phyloP scores from a whole-genome alignment of 1,140 invertebrate genomes.

The Drosophila pseudoobscura region DNA sequence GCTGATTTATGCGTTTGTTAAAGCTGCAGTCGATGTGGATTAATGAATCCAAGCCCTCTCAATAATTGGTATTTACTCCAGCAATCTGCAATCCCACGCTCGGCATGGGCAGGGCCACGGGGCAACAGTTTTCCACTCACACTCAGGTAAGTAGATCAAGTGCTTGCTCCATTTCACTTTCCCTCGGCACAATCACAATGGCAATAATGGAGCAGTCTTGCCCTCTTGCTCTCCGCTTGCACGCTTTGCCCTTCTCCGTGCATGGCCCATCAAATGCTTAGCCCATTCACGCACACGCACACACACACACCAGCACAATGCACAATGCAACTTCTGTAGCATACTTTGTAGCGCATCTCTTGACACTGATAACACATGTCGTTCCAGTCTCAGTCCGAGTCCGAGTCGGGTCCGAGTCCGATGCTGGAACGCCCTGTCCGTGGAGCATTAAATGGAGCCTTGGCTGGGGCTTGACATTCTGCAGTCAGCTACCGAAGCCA shows the following conservation, averaged over 20 bases:
- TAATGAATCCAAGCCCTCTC: conserved; percentile 2
- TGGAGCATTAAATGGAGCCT: not conserved
- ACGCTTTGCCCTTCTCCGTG: conserved; percentile 7
- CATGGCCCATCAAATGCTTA: conserved; percentile 45
- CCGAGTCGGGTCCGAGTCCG: too few relatives aligned
- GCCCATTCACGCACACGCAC: conserved; percentile 37
- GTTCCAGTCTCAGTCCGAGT: conserved; percentile 18
- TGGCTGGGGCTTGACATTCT: conserved; percentile 52
- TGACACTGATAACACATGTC: conserved; percentile 80
- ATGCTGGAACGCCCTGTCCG: too few relatives aligned
- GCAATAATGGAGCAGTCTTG: conserved; percentile 44
- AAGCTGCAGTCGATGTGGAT: not conserved
- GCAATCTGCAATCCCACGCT: too few relatives aligned
- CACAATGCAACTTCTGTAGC: conserved; percentile 66
- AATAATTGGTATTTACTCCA: conserved; percentile 4
- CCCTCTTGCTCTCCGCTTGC: conserved; percentile 10
- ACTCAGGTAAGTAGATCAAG: conserved; percentile 49
- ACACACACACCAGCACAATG: not conserved
- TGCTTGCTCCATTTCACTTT: conserved; percentile 50
- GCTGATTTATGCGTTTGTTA: conserved; percentile 42
- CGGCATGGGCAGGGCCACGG: not conserved
- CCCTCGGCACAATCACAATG: conserved; percentile 36
- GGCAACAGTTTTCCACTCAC: conserved; percentile 21
- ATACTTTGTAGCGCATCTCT: conserved; percentile 71
- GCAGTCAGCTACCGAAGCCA: conserved; percentile 33